phyloP scores from a whole-genome alignment of 92 coral and sea anemone genomes.

The Pocillopora grandis region DNA sequence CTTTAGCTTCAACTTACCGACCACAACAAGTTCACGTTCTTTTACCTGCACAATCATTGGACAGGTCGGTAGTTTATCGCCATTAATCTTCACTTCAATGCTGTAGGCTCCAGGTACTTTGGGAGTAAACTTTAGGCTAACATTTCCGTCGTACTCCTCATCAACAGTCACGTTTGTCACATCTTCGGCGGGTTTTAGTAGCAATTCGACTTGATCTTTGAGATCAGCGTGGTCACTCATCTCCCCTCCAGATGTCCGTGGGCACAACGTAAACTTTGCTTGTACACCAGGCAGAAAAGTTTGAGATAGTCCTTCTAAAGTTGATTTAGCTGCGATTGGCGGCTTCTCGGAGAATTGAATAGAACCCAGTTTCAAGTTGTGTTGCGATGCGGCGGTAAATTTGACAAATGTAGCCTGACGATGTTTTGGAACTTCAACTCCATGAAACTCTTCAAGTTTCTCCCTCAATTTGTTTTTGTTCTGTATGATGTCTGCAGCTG shows the following conservation, averaged over 20 bases:
- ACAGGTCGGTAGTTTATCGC: conserved; percentile 6
- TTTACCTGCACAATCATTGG: background rate
- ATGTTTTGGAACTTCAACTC: background rate
- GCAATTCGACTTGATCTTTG: too few relatives aligned
- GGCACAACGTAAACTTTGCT: too few relatives aligned
- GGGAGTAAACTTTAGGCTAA: background rate
- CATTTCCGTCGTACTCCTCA: background rate
- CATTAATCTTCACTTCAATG: conserved; percentile 4
- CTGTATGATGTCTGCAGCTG: background rate
- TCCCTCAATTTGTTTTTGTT: background rate
- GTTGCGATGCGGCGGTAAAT: background rate
- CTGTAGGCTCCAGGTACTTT: background rate
- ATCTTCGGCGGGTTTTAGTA: too few relatives aligned
- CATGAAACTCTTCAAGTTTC: background rate
- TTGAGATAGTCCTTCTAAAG: too few relatives aligned
- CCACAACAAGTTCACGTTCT: conserved; percentile 5
- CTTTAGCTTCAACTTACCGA: background rate
- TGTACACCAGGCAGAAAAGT: too few relatives aligned
- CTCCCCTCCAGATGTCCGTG: too few relatives aligned
- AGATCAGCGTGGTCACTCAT: too few relatives aligned
- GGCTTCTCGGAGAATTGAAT: too few relatives aligned
- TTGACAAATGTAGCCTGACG: background rate
- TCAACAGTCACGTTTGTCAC: too few relatives aligned
- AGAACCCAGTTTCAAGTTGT: background rate
- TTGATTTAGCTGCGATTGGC: too few relatives aligned